Base-by-base conservation (phyloP, 2,888 invertebrate genomes). In the Nomada flava region DNA sequence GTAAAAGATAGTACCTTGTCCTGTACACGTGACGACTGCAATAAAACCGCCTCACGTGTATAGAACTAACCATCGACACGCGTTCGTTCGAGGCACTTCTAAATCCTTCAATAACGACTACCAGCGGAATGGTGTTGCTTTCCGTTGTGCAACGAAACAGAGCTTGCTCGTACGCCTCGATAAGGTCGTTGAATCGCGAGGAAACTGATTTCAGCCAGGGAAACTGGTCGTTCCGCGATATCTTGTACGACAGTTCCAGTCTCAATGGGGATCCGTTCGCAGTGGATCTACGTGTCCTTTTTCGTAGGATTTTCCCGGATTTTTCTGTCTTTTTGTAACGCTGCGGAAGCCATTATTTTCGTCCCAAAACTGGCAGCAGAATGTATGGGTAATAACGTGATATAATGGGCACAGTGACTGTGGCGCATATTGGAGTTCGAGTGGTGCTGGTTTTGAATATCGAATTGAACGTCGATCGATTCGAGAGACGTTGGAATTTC, bases 211-310 rank as follows among this genome's bases (percentile, higher is more conserved):
- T 83, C 80, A 79, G 20, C 63, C 52, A 13, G 67, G 78, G 64
- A 77, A 79, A 78, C 78, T 78, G 82, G 76, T 88, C 84, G 79
- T 84, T 88, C 29, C 80, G 53, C 75, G 86, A 79, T 88, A 88
- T 87, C 82, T 82, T 71, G 53, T 64, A 62, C 67, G 79, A 76
- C 50, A 78, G 57, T 42, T 71, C 75, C 72, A 68, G 60, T 59
- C 79, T 50, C 64, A 23, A 62, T 15, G 76, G 47, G 76, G 83
- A 85, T 85, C 44, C 79, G 60, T 42, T 77, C 62, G 63, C 74
- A 26, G 60, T 71, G 65, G 57, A 77, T 70, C 50, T 64, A 11
- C 29, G 69, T 59, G 26, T 26, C 52, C 13, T 4, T 29, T 60
- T 15, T 4, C 23, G 42, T 18, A 60, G 26, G 13, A 60, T 72